Conservation (phyloP, 2,797 vertebrate genomes). For the Coilia nasus region DNA sequence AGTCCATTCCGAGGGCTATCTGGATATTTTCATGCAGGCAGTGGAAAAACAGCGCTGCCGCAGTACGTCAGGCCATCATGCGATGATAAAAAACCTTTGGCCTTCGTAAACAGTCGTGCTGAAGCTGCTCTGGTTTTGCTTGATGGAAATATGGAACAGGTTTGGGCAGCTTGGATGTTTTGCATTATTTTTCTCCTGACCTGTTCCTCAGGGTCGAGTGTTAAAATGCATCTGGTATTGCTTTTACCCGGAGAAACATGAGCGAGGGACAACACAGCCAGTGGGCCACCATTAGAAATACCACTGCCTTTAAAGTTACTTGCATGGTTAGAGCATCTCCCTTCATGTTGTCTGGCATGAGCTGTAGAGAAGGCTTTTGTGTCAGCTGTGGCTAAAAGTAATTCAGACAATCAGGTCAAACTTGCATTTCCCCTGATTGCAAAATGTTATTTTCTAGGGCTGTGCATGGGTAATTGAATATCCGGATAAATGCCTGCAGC, state of each 20-base stretch:
- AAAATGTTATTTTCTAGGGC: background rate
- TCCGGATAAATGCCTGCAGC: background rate
- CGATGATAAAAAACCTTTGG: background rate
- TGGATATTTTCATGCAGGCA: constrained; percentile 54
- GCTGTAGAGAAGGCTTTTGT: background rate
- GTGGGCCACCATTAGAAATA: background rate
- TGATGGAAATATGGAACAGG: background rate
- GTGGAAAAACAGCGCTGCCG: constrained; percentile 38
- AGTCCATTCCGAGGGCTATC: constrained; percentile 54
- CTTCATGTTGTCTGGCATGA: background rate
- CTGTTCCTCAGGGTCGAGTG: background rate
- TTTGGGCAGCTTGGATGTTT: background rate
- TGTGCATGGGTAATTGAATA: background rate
- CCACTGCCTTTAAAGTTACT: background rate
- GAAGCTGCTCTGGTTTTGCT: background rate
- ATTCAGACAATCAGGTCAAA: background rate
- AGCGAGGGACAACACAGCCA: background rate
- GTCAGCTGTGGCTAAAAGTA: background rate
- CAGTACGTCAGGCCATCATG: background rate
- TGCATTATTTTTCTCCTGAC: background rate
- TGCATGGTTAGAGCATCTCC: background rate
- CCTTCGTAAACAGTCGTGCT: background rate
- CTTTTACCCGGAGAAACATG: background rate
- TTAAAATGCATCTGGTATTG: background rate
- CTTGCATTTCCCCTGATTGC: background rate